These are phyloP conservation scores for Zelleria hepariella DNA, from an alignment of 2,888 invertebrate genomes.

Conservation along the genomic window DNA sequence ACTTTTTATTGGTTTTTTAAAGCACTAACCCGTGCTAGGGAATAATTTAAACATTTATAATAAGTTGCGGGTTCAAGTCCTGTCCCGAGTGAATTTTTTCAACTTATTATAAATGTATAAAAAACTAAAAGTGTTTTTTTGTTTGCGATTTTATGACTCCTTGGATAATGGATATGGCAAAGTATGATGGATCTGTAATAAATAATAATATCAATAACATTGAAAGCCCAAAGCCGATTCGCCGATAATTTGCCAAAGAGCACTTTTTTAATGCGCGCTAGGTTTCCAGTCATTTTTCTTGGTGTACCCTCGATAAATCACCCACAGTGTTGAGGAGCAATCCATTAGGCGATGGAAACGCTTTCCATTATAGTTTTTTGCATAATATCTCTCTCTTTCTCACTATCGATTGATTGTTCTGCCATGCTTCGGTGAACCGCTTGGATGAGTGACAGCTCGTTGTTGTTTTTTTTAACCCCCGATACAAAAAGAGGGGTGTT, in stretches of 20 bases:
- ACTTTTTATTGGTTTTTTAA: too few relatives aligned
- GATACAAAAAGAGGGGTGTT: too few relatives aligned
- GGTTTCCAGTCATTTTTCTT: slow-evolving; percentile 5
- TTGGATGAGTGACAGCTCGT: not conserved
- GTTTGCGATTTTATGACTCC: too few relatives aligned
- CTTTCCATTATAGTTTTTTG: slow-evolving; percentile 56
- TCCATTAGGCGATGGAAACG: slow-evolving; percentile 65
- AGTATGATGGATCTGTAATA: too few relatives aligned
- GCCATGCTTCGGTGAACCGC: not conserved
- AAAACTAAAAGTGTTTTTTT: too few relatives aligned
- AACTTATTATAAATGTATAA: too few relatives aligned
- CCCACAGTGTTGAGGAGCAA: slow-evolving; percentile 27
- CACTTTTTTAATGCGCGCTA: slow-evolving; percentile 17
- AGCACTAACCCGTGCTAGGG: too few relatives aligned
- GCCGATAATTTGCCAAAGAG: slow-evolving; percentile 58
- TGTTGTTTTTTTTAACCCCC: too few relatives aligned
- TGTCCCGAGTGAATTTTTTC: too few relatives aligned
- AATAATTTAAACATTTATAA: too few relatives aligned
- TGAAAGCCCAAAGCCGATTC: not conserved
- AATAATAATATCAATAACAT: not conserved
- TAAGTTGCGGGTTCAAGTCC: too few relatives aligned
- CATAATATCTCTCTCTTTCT: not conserved
- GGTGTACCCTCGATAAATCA: slow-evolving; percentile 50
- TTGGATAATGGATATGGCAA: too few relatives aligned
- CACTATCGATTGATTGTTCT: not conserved